Conservation (phyloP, 2,797 vertebrate genomes). For the Pitangus sulphuratus region DNA sequence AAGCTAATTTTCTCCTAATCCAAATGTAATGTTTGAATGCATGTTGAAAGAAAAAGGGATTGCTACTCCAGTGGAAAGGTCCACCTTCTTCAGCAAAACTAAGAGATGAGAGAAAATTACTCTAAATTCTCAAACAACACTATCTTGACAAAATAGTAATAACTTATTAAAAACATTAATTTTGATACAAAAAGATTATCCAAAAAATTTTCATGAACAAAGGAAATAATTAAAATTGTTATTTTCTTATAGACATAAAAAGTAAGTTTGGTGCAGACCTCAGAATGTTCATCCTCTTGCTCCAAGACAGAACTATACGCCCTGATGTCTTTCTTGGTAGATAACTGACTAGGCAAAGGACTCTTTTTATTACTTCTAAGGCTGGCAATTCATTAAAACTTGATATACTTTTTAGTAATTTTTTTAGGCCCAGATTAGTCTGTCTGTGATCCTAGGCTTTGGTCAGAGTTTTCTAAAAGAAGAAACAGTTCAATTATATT, state of each 20-base stretch:
- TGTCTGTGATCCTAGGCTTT: neutral
- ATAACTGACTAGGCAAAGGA: fast-evolving
- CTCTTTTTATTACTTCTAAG: neutral
- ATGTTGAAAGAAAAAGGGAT: neutral
- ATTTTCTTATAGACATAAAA: neutral
- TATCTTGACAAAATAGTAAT: neutral
- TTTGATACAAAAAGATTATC: neutral
- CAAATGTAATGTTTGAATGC: neutral
- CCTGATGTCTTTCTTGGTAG: neutral
- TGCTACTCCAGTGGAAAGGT: neutral
- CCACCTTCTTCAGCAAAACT: neutral
- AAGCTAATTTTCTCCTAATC: neutral
- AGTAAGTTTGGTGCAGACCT: fast-evolving
- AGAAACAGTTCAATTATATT: neutral
- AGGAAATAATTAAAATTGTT: fast-evolving
- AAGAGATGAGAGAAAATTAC: neutral
- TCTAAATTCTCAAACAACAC: neutral
- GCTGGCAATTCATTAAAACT: neutral
- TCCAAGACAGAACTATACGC: neutral
- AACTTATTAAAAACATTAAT: neutral
- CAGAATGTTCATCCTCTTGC: neutral
- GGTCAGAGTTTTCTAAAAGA: neutral
- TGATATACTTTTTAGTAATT: neutral
- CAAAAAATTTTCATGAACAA: neutral
- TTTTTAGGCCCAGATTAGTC: neutral